Evolutionary conservation across 1,140 invertebrate species (phyloP).

Genomic region (Drosophila virilis): DNA sequence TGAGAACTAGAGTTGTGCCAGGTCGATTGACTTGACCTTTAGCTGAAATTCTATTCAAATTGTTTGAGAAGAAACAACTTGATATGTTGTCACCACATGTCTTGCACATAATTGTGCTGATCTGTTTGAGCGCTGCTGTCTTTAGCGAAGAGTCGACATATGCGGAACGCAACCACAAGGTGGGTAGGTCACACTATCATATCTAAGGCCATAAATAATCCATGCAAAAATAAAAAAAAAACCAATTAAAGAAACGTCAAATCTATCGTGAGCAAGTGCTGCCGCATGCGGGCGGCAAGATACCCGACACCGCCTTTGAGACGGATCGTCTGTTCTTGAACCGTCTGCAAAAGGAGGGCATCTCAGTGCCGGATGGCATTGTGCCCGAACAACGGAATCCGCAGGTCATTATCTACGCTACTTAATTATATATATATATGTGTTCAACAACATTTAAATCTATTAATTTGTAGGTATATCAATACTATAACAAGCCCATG

Average conservation of each 20-base stretch:
- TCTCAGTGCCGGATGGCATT: conserved; percentile 87
- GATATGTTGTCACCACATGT: conserved; percentile 55
- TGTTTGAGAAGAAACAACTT: not conserved
- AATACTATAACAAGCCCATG: conserved; percentile 69
- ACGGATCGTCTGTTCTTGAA: conserved; percentile 87
- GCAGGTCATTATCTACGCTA: conserved; percentile 56
- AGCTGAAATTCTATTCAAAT: not conserved
- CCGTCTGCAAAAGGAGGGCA: conserved; percentile 87
- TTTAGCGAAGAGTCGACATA: conserved; percentile 37
- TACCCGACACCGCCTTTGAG: conserved; percentile 88
- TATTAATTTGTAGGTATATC: conserved; percentile 65
- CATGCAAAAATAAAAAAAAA: conserved; percentile 25
- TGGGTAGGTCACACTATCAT: conserved; percentile 42
- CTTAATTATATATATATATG: not conserved
- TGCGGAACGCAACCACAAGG: conserved; percentile 69
- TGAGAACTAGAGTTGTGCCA: conserved; percentile 49
- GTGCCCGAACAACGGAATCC: conserved; percentile 85
- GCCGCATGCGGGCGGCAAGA: conserved; percentile 87
- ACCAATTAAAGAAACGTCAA: conserved; percentile 86
- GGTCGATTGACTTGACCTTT: conserved; percentile 73
- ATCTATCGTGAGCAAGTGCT: conserved; percentile 88
- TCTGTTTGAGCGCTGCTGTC: conserved; percentile 44
- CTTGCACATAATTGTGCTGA: conserved; percentile 29
- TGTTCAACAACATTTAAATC: not conserved
- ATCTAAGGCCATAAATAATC: conserved; percentile 52